Evolutionary conservation across 2,113 vertebrate species (phyloP).

Genomic region (Edolisoma coerulescens): DNA sequence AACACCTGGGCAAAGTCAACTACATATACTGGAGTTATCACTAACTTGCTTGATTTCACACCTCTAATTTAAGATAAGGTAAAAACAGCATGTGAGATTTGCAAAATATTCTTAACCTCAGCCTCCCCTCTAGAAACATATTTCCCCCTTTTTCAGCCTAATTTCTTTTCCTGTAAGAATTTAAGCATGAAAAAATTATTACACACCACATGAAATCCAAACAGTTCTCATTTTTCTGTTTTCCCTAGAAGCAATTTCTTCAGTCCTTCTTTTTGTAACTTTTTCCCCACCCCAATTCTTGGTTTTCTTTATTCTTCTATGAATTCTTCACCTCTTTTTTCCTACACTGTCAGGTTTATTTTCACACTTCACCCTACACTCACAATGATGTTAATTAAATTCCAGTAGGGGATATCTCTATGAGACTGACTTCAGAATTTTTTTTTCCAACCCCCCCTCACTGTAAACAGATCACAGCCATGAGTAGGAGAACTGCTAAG

Average conservation of each 20-base stretch:
- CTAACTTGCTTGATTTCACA: not conserved
- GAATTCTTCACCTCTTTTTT: not conserved
- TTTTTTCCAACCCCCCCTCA: not conserved
- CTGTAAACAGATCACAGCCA: not conserved
- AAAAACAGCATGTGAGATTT: not conserved
- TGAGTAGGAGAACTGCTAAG: not conserved
- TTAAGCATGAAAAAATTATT: not conserved
- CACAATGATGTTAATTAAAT: not conserved
- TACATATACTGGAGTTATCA: not conserved
- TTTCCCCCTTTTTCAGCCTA: not conserved
- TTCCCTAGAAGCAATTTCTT: not conserved
- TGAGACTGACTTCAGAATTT: not conserved
- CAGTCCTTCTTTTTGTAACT: not conserved
- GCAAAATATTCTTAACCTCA: not conserved
- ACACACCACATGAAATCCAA: not conserved
- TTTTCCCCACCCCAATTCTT: not conserved
- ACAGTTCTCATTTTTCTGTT: not conserved
- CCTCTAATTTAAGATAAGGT: not conserved
- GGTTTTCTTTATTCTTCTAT: not conserved
- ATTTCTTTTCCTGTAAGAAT: not conserved
- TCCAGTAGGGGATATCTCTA: not conserved
- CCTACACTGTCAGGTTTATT: not conserved
- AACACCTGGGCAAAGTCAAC: not conserved
- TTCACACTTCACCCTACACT: not conserved
- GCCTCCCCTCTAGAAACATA: not conserved